phyloP scores from a whole-genome alignment of 2,797 vertebrate species.

The Takifugu ocellatus region DNA sequence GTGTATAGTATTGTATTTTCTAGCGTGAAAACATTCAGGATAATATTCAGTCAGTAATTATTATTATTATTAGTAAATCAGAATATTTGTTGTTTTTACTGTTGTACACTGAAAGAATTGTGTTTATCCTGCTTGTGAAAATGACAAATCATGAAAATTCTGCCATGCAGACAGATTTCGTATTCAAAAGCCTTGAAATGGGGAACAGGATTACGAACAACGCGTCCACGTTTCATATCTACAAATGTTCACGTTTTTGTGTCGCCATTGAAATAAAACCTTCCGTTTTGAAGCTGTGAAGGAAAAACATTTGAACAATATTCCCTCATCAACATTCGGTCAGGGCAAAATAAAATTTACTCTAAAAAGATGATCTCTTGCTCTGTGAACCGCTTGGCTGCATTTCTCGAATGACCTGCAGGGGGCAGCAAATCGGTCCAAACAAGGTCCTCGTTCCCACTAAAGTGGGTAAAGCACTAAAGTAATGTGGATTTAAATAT shows the following conservation, averaged over 20 bases:
- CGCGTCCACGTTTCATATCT: constrained; percentile 59
- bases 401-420: too few relatives aligned
- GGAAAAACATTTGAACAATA: constrained; percentile 12
- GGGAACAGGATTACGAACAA: constrained; percentile 17
- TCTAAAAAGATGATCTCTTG: too few relatives aligned
- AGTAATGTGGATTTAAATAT: too few relatives aligned
- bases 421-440: too few relatives aligned
- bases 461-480: too few relatives aligned
- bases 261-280: constrained; percentile 61
- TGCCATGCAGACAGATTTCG: constrained; percentile 37
- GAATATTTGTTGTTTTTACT: constrained; percentile 36
- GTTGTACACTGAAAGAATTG: constrained; percentile 50
- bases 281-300: constrained; percentile 62
- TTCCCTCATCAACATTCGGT: background rate
- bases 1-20: constrained; percentile 53
- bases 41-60: constrained; percentile 22
- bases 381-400: too few relatives aligned
- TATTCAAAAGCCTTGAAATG: constrained; percentile 31
- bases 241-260: constrained; percentile 50
- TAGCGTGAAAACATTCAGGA: constrained; percentile 40
- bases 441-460: too few relatives aligned
- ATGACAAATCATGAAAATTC: constrained; percentile 36
- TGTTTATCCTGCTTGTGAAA: constrained; percentile 47
- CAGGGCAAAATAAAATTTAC: too few relatives aligned
- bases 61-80: constrained; percentile 17